Conservation (phyloP, 2,113 vertebrate species). For the Lonchura striata region DNA sequence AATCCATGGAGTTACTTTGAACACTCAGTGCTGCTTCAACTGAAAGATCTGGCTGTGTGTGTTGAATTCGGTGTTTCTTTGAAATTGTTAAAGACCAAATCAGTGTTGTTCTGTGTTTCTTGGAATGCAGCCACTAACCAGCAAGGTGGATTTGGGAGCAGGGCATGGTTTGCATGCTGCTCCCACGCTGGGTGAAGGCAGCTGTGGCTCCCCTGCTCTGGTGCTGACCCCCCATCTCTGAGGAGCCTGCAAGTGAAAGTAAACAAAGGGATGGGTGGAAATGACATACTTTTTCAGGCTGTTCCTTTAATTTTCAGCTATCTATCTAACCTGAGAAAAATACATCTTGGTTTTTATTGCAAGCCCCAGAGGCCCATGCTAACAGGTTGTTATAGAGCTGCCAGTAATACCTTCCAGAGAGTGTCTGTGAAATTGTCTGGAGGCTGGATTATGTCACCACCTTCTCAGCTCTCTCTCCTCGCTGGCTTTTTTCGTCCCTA, state of each 20-base stretch:
- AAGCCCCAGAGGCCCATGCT: conserved; percentile 44
- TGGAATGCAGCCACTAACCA: not conserved
- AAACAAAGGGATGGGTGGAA: not conserved
- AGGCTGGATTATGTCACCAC: not conserved
- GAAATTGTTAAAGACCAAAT: not conserved
- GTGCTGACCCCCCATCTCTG: not conserved
- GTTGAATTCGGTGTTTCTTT: not conserved
- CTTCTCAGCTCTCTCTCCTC: not conserved
- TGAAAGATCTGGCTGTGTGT: not conserved
- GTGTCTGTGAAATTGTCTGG: not conserved
- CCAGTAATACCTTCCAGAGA: conserved; percentile 26
- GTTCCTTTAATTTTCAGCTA: conserved; percentile 61
- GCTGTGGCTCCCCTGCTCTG: not conserved
- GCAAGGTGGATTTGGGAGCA: not conserved
- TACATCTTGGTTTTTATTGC: conserved; percentile 23
- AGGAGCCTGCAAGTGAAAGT: not conserved
- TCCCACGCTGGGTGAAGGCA: not conserved
- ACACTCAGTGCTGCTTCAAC: rapidly evolving
- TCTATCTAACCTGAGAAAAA: not conserved
- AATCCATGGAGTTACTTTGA: not conserved
- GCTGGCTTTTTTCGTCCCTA: not conserved
- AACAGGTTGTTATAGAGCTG: conserved; percentile 24
- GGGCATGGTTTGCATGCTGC: not conserved
- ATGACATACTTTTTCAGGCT: not conserved
- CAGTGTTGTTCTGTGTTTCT: not conserved